Base-by-base conservation (phyloP, 2,797 vertebrate genomes). In the Argya squamiceps region DNA sequence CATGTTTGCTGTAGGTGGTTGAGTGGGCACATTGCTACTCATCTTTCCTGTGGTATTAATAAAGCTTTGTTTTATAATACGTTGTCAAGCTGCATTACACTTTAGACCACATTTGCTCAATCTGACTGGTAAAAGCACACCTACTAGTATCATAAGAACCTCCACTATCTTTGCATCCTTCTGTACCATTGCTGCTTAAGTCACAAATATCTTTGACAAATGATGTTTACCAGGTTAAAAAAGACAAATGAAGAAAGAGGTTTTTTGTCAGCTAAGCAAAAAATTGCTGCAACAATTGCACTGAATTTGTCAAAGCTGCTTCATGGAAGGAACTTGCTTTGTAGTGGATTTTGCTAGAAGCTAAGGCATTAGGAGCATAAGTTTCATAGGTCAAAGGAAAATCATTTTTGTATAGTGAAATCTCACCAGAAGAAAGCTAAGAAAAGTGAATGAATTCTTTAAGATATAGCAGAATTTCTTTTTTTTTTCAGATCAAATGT, bases 1-100 rank as follows among this genome's bases (percentile, higher is more conserved):
- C 6, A 0, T 46, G 6, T 58, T 62, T 55, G 36, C 58, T 39
- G 14, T 20, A 18, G 36, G 27, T 32, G 37, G 17, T 5, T 20
- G 34, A 4, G 13, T 41, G 13, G 11, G 19, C 0, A 1, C 0
- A 0, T 20, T 64, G 22, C 18, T 59, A 16, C 20, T 88, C 0
- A 1, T 52, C 21, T 67, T 67, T 39, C 52, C 50, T 43, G 10
- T 18, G 71, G 3, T 10, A 24, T 36, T 34, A 60, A 9, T 36
- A 36, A 76, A 90, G 2, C 10, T 56, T 20, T 52, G 6, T 7
- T 84, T 88, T 30, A 32, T 4, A 43, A 26, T 3, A 0, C 8
- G 12, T 60, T 63, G 22, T n/a, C 20, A 64, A 47, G 14, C 14
- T 80, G 7, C 13, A 3, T 73, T 47, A 23, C 37, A 26, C 19